These are phyloP conservation scores for Anarrhichthys ocellatus DNA, from an alignment of 2,113 vertebrate species.

Conservation along the genomic window DNA sequence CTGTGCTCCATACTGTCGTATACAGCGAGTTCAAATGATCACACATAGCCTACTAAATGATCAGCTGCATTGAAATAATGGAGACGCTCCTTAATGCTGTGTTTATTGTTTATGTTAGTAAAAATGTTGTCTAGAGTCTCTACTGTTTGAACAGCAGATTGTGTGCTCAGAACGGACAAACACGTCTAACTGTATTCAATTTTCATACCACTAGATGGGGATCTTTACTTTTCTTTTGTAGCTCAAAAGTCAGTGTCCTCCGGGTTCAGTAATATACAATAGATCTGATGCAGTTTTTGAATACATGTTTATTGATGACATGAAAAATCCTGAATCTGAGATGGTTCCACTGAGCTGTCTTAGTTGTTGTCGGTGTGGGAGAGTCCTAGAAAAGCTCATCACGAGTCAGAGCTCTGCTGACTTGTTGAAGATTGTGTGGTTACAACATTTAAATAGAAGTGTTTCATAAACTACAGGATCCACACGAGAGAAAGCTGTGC, in stretches of 20 bases:
- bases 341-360: not conserved
- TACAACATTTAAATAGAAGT: not conserved
- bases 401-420: not conserved
- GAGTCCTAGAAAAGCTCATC: not conserved
- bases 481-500: conserved; percentile 2
- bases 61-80: not conserved
- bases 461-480: not conserved
- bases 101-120: not conserved
- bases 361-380: not conserved
- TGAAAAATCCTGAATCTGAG: not conserved
- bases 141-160: not conserved
- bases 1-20: not conserved
- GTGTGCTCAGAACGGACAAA: not conserved
- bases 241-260: not conserved
- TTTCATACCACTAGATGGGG: conserved; percentile 68
- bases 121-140: not conserved
- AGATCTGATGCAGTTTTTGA: not conserved
- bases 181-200: not conserved
- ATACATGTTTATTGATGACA: not conserved
- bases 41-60: not conserved
- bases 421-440: conserved; percentile 6
- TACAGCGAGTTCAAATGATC: not conserved
- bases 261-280: not conserved
- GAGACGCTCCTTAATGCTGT: not conserved
- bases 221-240: conserved; percentile 26